Conservation (phyloP, 2,797 vertebrate species). For the Danio jaintianensis region DNA sequence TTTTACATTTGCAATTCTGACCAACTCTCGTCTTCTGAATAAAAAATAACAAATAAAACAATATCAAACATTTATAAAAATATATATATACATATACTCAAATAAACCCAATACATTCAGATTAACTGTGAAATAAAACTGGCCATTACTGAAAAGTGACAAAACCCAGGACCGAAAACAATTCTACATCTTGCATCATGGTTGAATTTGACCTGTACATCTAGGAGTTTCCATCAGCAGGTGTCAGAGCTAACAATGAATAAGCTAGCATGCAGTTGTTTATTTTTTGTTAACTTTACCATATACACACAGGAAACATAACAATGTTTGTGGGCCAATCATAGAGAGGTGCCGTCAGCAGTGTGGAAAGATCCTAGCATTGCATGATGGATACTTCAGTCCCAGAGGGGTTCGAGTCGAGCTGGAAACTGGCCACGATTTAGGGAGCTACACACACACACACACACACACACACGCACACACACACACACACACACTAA, state of each 20-base stretch:
- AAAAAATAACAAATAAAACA: no score
- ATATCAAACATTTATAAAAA: no score
- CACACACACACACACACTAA: slow-evolving; percentile 20
- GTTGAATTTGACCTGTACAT: not conserved
- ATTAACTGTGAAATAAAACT: not conserved
- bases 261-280: slow-evolving; percentile 39
- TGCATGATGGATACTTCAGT: slow-evolving; percentile 65
- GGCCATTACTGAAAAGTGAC: not conserved
- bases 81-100: no score
- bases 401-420: slow-evolving; percentile 63
- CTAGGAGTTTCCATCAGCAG: slow-evolving; percentile 18
- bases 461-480: slow-evolving; percentile 45
- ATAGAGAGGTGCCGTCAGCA: slow-evolving; percentile 65
- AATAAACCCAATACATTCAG: no score
- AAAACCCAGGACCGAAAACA: not conserved
- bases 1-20: no score
- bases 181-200: not conserved
- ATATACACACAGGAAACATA: slow-evolving; percentile 55
- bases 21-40: no score
- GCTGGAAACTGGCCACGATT: slow-evolving; percentile 64
- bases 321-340: slow-evolving; percentile 63
- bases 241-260: slow-evolving; percentile 37
- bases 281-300: slow-evolving; percentile 30
- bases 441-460: slow-evolving; percentile 49
- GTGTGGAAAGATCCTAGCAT: slow-evolving; percentile 55